These are phyloP conservation scores for Caenorhabditis sp. DNA, from an alignment of 2,888 invertebrate species.

Conservation along the genomic window DNA sequence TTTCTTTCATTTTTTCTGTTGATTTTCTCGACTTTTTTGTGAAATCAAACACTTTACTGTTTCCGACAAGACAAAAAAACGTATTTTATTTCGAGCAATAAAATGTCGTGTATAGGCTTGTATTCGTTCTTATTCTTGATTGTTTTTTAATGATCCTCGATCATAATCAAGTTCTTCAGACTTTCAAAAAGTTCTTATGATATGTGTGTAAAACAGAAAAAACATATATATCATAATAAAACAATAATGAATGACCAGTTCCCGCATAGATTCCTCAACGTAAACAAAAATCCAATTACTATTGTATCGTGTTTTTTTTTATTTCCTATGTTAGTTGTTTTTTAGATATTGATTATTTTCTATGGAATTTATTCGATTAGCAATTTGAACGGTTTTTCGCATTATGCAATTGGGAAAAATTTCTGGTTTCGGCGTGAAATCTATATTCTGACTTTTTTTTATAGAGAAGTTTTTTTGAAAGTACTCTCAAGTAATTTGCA, in stretches of 20 bases:
- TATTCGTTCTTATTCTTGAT: not conserved
- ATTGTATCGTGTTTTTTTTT: not conserved
- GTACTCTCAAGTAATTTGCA: too few species aligned
- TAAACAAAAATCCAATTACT: conserved; percentile 1
- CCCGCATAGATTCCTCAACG: not conserved
- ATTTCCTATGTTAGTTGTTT: too few species aligned
- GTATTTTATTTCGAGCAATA: too few species aligned
- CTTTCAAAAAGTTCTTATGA: not conserved
- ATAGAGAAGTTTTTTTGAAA: too few species aligned
- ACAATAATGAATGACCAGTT: not conserved
- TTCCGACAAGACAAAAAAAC: not conserved
- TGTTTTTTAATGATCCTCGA: not conserved
- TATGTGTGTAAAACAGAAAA: not conserved
- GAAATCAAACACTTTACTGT: conserved; percentile 1
- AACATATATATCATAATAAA: not conserved
- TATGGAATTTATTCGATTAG: too few species aligned
- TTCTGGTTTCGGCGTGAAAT: not conserved
- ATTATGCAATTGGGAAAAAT: too few species aligned
- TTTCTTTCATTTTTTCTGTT: not conserved
- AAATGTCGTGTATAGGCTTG: not conserved
- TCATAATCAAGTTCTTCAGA: not conserved
- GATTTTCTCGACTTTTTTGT: conserved; percentile 1
- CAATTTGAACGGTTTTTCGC: too few species aligned
- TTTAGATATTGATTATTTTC: too few species aligned
- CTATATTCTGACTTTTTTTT: too few species aligned